Evolutionary conservation across 2,888 invertebrate species (phyloP), one percentile per base, ranked within the genome.

Genomic region (Ecdyonurus torrentis): DNA sequence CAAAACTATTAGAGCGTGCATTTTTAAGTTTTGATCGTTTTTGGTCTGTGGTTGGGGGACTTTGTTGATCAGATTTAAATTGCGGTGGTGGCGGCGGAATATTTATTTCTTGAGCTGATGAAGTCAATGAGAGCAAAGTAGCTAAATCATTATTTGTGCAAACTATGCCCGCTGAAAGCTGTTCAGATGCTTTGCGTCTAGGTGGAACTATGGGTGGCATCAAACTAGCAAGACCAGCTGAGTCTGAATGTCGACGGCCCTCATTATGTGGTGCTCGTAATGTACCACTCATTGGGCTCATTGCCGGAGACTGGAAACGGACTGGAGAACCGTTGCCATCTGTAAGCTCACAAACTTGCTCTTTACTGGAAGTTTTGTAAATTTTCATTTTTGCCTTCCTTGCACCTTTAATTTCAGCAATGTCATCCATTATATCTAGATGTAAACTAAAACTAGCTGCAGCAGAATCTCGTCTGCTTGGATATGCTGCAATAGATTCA

Each of bases 351-450:
- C 89, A 90, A 15, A 91, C 85, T 63, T 83, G 82, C 73, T 77
- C 76, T 5, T 70, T 69, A 70, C 81, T 88, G 65, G 88, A 86
- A 1, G 89, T 89, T 66, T 86, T 88, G 88, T 89, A 90, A 70
- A 91, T 81, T 71, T 89, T 89, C 83, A 91, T 84, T 65, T 89
- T 83, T 0, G 89, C 84, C 82, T 90, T 90, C 61, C 88, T 81
- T 18, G 89, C 87, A 70, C 86, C 85, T 66, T 76, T 77, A 55
- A 77, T 74, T 66, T 77, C 75, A 18, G 90, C 86, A 66, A 91
- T 91, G 71, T 91, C 89, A 70, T 91, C 91, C 90, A 91, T 90
- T 67, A 91, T 90, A 71, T 91, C 91, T 69, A 91, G 76, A 72
- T 89, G 89, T 5, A 91, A 78, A 71, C 90, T 91, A 73, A 90